Base-by-base conservation (phyloP, 2,888 invertebrate species). In the Zaprionus bogoriensis region DNA sequence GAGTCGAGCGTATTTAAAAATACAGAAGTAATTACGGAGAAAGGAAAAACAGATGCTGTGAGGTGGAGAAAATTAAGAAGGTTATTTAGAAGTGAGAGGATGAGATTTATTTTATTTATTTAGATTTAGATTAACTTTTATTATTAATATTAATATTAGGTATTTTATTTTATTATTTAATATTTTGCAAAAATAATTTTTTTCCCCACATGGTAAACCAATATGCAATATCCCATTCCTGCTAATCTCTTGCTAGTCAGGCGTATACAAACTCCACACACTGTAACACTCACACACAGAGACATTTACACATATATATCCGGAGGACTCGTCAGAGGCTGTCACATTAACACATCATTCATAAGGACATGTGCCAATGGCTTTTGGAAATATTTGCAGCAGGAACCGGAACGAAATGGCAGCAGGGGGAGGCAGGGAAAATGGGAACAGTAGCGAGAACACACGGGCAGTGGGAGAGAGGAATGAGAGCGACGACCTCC, bases 321-420 rank as follows among this genome's bases (percentile, higher is more conserved):
- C 32, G n/a, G 20, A 25, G 39, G 32, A 42, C 44, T 41, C 66
- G 66, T 73, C 51, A 67, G 52, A 62, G 74, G 63, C 79, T 87
- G 88, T 89, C 89, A 78, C 89, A 88, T 88, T 89, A 88, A 83
- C 88, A 88, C 89, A 89, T 88, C 88, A 88, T 89, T 88, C 88
- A 88, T 89, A 87, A 89, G 88, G 88, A 88, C 89, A 89, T 89
- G 75, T 80, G 87, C 67, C 87, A 84, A 72, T 80, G 74, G 81
- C 51, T 74, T 62, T 70, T 68, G 67, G 67, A 80, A 75, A 83
- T 80, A 72, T 83, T 71, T 70, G 50, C 58, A 36, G 32, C 28
- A 45, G 45, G 20, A 57, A 52, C 17, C 57, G 38, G 52, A 64
- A 59, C 44, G 59, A 17, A 41, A 23, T 23, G 27, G 44, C 19